Evolutionary conservation across 2,888 invertebrate genomes (phyloP).

Genomic region (Laspeyria flexula): DNA sequence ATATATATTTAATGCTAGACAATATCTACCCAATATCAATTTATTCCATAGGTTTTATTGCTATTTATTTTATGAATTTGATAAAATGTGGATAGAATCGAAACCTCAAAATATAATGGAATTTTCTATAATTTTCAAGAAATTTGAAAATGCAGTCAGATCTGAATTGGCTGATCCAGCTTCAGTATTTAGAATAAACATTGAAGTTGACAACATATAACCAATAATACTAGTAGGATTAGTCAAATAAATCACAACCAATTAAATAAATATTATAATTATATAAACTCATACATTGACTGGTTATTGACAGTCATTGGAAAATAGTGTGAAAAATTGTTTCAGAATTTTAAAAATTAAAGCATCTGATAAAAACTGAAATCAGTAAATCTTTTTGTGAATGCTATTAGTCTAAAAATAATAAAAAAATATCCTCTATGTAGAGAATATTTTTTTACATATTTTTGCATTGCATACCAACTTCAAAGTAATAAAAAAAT

Average conservation of each 20-base stretch:
- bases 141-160: slow-evolving; percentile 92
- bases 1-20: slow-evolving; percentile 94
- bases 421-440: no score
- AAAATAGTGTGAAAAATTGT: no score
- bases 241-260: slow-evolving; percentile 6
- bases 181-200: slow-evolving; percentile 92
- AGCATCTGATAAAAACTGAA: no score
- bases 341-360: no score
- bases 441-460: no score
- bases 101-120: slow-evolving; percentile 98
- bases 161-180: slow-evolving; percentile 88
- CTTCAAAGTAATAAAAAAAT: no score
- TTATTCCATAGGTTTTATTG: slow-evolving; percentile 97
- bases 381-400: no score
- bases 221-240: slow-evolving; percentile 2
- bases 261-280: no score
- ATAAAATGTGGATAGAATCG: slow-evolving; percentile 96
- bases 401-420: no score
- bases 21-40: slow-evolving; percentile 88
- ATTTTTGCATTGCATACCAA: no score
- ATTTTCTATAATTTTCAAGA: slow-evolving; percentile 94
- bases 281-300: no score
- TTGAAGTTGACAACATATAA: slow-evolving; percentile 89
- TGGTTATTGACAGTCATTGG: no score
- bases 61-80: slow-evolving; percentile 97